These are phyloP conservation scores for Oncopodura yosiiana DNA, from an alignment of 1,140 invertebrate genomes.

Conservation along the genomic window DNA sequence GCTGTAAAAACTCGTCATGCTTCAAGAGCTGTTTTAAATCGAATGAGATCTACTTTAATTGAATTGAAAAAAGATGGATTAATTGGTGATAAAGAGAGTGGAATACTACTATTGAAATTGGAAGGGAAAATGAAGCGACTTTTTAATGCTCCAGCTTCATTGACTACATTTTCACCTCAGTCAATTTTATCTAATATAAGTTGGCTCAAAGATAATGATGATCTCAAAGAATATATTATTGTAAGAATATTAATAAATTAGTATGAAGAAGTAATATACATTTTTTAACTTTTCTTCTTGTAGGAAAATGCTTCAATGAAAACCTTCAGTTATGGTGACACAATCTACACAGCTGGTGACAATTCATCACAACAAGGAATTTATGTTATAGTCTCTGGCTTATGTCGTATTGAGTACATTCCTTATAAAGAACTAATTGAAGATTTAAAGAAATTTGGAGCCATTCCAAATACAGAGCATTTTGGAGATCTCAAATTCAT, in stretches of 20 bases:
- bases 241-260: neutral
- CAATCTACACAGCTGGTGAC: slow-evolving; percentile 22
- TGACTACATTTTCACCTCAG: slow-evolving; percentile 9
- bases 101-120: slow-evolving; percentile 12
- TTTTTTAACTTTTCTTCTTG: too few relatives aligned
- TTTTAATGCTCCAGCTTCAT: slow-evolving; percentile 24
- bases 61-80: slow-evolving; percentile 40
- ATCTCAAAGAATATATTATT: slow-evolving; percentile 13
- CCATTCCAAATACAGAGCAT: slow-evolving; percentile 31
- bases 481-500: slow-evolving; percentile 28
- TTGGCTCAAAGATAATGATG: slow-evolving; percentile 19
- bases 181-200: slow-evolving; percentile 11
- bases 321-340: too few relatives aligned
- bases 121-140: slow-evolving; percentile 33
- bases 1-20: slow-evolving; percentile 45
- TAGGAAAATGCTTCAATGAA: too few relatives aligned
- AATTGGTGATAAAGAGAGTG: slow-evolving; percentile 30
- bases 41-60: slow-evolving; percentile 39
- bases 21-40: slow-evolving; percentile 42
- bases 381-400: slow-evolving; percentile 41
- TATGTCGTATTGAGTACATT: slow-evolving; percentile 38
- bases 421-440: slow-evolving; percentile 13
- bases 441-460: slow-evolving; percentile 21
- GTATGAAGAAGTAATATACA: too few relatives aligned
- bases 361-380: slow-evolving; percentile 40